These are phyloP conservation scores for Cydia amplana DNA, from an alignment of 1,140 invertebrate species.

Conservation along the genomic window DNA sequence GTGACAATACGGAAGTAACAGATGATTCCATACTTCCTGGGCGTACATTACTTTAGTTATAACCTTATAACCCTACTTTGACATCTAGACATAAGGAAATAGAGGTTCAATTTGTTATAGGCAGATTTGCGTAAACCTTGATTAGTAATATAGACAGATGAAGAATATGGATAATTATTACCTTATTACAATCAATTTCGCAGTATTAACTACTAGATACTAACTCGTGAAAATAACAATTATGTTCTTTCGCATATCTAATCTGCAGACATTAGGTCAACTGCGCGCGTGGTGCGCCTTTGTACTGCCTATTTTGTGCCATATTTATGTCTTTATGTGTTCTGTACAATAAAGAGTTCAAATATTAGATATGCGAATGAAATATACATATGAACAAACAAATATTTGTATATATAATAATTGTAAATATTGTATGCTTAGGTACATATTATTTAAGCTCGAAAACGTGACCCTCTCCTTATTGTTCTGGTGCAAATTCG, in stretches of 20 bases:
- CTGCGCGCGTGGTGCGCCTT: too few species aligned
- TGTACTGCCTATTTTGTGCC: too few species aligned
- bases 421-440: not conserved
- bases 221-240: too few species aligned
- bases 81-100: not conserved
- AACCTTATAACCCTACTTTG: not conserved
- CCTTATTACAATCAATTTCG: not conserved
- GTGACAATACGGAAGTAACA: conserved; percentile 5
- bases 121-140: not conserved
- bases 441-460: not conserved
- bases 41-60: not conserved
- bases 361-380: too few species aligned
- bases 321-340: too few species aligned
- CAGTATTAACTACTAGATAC: too few species aligned
- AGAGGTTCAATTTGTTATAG: not conserved
- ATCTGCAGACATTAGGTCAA: too few species aligned
- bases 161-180: not conserved
- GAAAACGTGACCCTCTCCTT: not conserved
- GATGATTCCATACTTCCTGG: conserved; percentile 23
- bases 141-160: not conserved
- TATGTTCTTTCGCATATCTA: too few species aligned
- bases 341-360: too few species aligned
- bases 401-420: too few species aligned
- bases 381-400: too few species aligned
- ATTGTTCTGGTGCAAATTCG: not conserved